Evolutionary conservation across 2,113 vertebrate species (phyloP), one percentile per base, ranked within the genome.

Genomic region (Pogonocichla stellata): DNA sequence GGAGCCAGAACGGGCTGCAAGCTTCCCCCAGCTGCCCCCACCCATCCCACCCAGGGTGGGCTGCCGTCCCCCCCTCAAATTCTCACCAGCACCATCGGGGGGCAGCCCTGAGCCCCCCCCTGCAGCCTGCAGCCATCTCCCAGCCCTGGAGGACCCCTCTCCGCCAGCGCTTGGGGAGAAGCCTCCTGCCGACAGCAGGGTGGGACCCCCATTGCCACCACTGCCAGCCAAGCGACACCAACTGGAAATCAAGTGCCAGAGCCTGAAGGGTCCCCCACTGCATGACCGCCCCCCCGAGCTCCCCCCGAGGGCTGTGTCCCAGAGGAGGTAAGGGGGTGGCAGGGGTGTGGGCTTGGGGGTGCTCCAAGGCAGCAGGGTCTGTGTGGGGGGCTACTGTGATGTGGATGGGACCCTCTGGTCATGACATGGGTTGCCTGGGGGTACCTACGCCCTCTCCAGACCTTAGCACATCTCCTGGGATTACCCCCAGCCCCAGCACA

Each of bases 31-130:
- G 25, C 43, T 90, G 1, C 97, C 98, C 4, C 99, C 99, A 1
- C 99, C 99, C 13, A 99, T 99, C 29, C 99, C 99, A 0, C 99
- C 99, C 14, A 97, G 99, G 34, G 97, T 97, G 82, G 98, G 97
- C 40, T 98, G 96, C 87, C 97, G 96, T 5, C 99, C 99, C 1
- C 99, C 99, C 0, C 4, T 95, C 31, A 97, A 97, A 53, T 98
- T 98, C n/a, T 93, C 95, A 2, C n/a, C 85, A 2, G 54, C 31
- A 2, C 56, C 57, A 2, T 51, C 7, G 3, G 60, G 86, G 31
- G 40, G 43, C 42, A 38, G 25, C 71, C 50, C 38, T 0, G 19
- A 19, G 15, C 12, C 3, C 19, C 8, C 0, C 9, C 1, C 8
- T 60, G 31, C 1, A 0, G 10, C 29, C 33, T 42, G 29, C 72